Evolutionary conservation across 2,113 vertebrate species (phyloP).

Genomic region (Pollachius pollachius): DNA sequence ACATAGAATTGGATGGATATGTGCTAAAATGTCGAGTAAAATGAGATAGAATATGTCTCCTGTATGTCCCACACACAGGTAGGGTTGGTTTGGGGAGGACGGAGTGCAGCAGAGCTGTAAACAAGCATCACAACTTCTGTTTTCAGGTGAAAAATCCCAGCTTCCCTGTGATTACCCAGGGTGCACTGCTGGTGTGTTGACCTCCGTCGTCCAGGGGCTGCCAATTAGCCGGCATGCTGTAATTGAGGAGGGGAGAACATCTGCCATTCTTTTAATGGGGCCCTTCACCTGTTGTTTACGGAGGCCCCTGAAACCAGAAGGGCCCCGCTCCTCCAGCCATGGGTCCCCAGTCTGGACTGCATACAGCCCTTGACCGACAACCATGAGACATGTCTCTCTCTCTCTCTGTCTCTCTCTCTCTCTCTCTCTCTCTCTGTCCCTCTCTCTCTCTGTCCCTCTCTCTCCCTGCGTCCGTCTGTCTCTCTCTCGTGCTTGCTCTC

Average conservation of each 20-base stretch:
- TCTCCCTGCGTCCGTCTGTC: too few species aligned
- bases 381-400: too few species aligned
- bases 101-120: constrained; percentile 26
- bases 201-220: constrained; percentile 23
- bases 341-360: too few species aligned
- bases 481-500: background rate
- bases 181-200: constrained; percentile 47
- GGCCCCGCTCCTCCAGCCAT: too few species aligned
- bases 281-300: constrained; percentile 63
- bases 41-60: too few species aligned
- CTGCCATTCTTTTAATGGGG: constrained; percentile 55
- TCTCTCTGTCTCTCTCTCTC: too few species aligned
- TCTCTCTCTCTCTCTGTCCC: too few species aligned
- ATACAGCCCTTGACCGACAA: too few species aligned
- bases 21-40: too few species aligned
- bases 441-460: too few species aligned
- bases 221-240: constrained; percentile 49
- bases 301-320: too few species aligned
- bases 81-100: background rate
- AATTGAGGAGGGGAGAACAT: constrained; percentile 49
- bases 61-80: background rate
- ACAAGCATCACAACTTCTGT: constrained; percentile 64
- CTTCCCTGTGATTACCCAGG: constrained; percentile 60
- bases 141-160: constrained; percentile 7
- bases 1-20: too few species aligned